Conservation (phyloP, 2,113 vertebrate genomes). For the Halichoeres trimaculatus region DNA sequence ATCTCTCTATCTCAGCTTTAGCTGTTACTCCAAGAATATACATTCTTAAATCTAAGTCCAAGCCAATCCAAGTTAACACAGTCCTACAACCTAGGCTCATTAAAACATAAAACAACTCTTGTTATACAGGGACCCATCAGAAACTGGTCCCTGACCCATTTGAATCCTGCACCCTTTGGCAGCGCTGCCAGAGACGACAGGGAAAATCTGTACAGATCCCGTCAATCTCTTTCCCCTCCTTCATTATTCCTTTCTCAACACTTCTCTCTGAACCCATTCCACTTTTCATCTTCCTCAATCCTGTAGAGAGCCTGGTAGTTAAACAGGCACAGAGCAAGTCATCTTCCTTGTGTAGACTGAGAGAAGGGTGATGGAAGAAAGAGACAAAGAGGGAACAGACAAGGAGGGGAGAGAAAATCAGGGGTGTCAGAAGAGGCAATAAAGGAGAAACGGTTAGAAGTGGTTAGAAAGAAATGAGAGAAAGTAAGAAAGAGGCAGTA, state of each 20-base stretch:
- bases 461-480: slow-evolving; percentile 11
- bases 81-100: slow-evolving; percentile 36
- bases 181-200: slow-evolving; percentile 9
- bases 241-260: slow-evolving; percentile 33
- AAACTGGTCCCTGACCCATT: slow-evolving; percentile 47
- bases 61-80: slow-evolving; percentile 28
- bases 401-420: background rate
- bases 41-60: slow-evolving; percentile 32
- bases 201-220: slow-evolving; percentile 24
- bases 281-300: slow-evolving; percentile 23
- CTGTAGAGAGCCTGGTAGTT: slow-evolving; percentile 16
- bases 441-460: slow-evolving; percentile 1
- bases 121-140: slow-evolving; percentile 35
- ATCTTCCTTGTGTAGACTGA: background rate
- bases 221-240: slow-evolving; percentile 20
- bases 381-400: background rate
- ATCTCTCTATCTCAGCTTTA: slow-evolving; percentile 17
- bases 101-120: slow-evolving; percentile 29
- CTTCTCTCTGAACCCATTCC: background rate
- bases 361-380: background rate
- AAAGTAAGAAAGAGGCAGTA: background rate
- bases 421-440: slow-evolving; percentile 19
- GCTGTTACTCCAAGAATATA: slow-evolving; percentile 26
- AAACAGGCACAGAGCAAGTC: slow-evolving; percentile 32
- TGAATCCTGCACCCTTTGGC: slow-evolving; percentile 45